Evolutionary conservation across 37 sponge, comb jelly and placozoan genomes (phyloP), one percentile per base, ranked within the genome.

Genomic region (Ianthella basta): DNA sequence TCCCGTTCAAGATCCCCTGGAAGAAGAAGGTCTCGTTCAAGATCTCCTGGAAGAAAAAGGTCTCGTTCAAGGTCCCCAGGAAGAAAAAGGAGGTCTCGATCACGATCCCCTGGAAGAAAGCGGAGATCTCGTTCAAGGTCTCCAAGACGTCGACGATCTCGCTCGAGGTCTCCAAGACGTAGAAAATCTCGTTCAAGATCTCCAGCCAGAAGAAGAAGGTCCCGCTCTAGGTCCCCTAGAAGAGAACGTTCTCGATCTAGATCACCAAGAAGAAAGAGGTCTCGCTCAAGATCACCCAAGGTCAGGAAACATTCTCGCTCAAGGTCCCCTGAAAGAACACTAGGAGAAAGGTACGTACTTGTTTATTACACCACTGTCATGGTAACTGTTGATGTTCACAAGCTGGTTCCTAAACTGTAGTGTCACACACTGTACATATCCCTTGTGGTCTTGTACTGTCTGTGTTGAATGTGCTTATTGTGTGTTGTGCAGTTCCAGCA

Each of bases 41-140:
- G 68, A 34, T 70, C 72, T 5, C 72, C 72, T 35, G 72, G 36
- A 32, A 70, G 72, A 15, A 70, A 34, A 15, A 6, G 72, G 12
- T 70, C 72, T 15, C 33, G 72, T 14, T 70, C 72, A 70, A 70
- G 72, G 72, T 70, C 72, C 8, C 72, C 72, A 14, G 37, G 36
- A 32, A 70, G 72, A 33, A 70, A 34, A 70, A 70, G 72, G 30
- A 44, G 50, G 8, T 44, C 50, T 8, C 70, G 70, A 4, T 75
- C 78, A 0, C 37, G 78, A 23, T 75, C 78, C 1, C 78, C 78
- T 8, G 54, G 21, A 4, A 2, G 78, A 75, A 75, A 57, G 59
- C 15, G 37, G 40, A 39, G 41, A 50, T 75, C 78, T 25, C 44
- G 37, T 40, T 36, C 78, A 41, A 75, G 53, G 78, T 70, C 72